A percentile compares a stretch with the other conserved stretches of the same genome.
These are phyloP conservation scores for Yponomeuta sedellus DNA, from an alignment of 2,888 invertebrate species.

Conservation along the genomic window DNA sequence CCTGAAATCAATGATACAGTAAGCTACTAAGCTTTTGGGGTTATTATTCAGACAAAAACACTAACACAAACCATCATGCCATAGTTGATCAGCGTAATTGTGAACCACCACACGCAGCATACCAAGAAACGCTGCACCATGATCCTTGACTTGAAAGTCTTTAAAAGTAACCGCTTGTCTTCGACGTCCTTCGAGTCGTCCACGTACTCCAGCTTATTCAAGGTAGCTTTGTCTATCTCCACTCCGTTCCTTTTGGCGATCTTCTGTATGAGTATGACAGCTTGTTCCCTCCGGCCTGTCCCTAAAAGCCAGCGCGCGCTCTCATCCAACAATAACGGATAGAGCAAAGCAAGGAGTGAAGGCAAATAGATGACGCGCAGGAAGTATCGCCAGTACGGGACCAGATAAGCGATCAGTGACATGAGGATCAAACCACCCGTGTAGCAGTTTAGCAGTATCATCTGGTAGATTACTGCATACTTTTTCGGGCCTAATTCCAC, in stretches of 20 bases:
- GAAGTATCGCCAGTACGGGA: constrained; percentile 66
- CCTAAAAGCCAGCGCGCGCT: constrained; percentile 67
- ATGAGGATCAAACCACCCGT: constrained; percentile 58
- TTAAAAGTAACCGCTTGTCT: constrained; percentile 48
- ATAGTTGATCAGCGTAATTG: constrained; percentile 66
- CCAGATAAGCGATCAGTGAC: constrained; percentile 61
- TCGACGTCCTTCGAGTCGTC: constrained; percentile 44
- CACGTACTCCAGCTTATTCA: constrained; percentile 49
- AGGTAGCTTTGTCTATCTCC: constrained; percentile 37
- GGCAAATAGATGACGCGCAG: constrained; percentile 63
- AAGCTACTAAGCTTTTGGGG: not conserved
- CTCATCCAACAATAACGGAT: constrained; percentile 61
- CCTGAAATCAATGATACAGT: not conserved
- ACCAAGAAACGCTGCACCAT: constrained; percentile 64
- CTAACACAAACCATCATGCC: constrained; percentile 54
- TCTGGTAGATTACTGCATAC: constrained; percentile 56
- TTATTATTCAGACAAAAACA: no score
- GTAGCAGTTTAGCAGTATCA: constrained; percentile 64
- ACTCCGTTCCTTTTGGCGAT: constrained; percentile 56
- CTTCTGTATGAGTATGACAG: constrained; percentile 50
- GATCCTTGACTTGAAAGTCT: constrained; percentile 58
- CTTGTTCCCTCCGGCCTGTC: constrained; percentile 54
- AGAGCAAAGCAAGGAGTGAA: constrained; percentile 52
- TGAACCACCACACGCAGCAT: constrained; percentile 69
- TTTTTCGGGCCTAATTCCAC: constrained; percentile 66